Base-by-base conservation (phyloP, 2,797 vertebrate species). In the Okamejei kenojei region DNA sequence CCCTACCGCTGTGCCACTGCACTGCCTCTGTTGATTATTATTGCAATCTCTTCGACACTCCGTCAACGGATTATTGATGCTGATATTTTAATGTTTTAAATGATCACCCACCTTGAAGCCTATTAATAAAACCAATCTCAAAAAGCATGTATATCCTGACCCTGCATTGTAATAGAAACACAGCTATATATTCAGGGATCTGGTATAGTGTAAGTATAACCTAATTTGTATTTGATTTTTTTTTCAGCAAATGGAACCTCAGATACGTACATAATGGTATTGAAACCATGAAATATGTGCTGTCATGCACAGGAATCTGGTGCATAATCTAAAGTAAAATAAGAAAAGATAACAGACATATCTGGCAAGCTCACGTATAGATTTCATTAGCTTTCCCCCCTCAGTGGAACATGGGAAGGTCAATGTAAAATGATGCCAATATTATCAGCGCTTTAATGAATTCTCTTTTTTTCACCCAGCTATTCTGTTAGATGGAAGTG, bases 301-400 rank as follows among this genome's bases (percentile, higher is more conserved):
- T 92, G 90, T 92, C 90, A 76, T 92, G 71, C 90, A 29, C 90
- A 26, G 58, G 90, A 73, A 92, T 92, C 90, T 73, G 58, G 38
- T 92, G 90, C 71, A 92, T 92, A 92, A 92, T 92, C 90, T 26
- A n/a, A 76, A 92, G 90, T 54, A 74, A 76, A 92, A 76, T 92
- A 92, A 76, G 90, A 92, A 92, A 92, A 92, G 90, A 92, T 92
- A 92, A 92, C 90, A 74, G 90, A 76, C 90, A 58, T 92, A 92
- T 92, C 90, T 74, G 11, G 90, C 71, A 76, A 92, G 68, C 90
- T 92, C 68, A 58, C 54, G 90, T 92, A 92, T 76, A 76, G 90
- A 92, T 76, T 92, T 92, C 90, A 92, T 92, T 92, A 92, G 90
- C 71, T 92, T 38, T 58, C 38, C 90, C 73, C 73, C 76, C 71